Percentiles rank a stretch among this genome's conserved stretches.
Evolutionary conservation across 2,888 invertebrate genomes (phyloP).

Genomic region (Lepidocyrtoides sp.): DNA sequence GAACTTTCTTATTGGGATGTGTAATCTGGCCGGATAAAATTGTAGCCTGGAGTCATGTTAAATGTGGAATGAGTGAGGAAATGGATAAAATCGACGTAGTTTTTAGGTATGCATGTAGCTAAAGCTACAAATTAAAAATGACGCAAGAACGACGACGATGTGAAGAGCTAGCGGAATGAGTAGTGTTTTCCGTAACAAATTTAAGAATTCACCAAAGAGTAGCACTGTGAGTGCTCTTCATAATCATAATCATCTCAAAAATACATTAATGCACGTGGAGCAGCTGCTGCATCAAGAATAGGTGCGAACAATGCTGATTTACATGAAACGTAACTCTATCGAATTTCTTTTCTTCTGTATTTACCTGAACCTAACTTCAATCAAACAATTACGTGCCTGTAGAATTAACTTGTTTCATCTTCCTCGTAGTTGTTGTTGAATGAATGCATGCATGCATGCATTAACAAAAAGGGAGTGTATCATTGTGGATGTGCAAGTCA

Average conservation of each 20-base stretch:
- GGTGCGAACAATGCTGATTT: not conserved
- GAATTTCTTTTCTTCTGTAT: not conserved
- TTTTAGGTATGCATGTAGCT: not conserved
- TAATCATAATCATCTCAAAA: not conserved
- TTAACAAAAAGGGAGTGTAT: not conserved
- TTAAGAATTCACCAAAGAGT: not conserved
- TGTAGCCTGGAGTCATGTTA: not conserved
- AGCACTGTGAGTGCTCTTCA: not conserved
- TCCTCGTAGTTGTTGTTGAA: not conserved
- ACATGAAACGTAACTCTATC: not conserved
- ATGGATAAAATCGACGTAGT: not conserved
- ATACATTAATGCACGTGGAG: not conserved
- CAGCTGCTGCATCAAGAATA: not conserved
- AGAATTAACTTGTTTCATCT: not conserved
- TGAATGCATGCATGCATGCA: too few species aligned
- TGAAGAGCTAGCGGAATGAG: not conserved
- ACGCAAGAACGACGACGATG: not conserved
- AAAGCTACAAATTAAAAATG: constrained; percentile 22
- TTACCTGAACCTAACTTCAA: constrained; percentile 14
- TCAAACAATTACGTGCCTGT: not conserved
- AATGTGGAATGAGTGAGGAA: not conserved
- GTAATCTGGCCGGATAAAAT: constrained; percentile 2
- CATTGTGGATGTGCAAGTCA: not conserved
- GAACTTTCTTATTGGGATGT: constrained; percentile 5
- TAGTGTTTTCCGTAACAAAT: not conserved